These are phyloP conservation scores for Heliangelus exortis DNA, from an alignment of 2,797 vertebrate genomes.

Conservation along the genomic window DNA sequence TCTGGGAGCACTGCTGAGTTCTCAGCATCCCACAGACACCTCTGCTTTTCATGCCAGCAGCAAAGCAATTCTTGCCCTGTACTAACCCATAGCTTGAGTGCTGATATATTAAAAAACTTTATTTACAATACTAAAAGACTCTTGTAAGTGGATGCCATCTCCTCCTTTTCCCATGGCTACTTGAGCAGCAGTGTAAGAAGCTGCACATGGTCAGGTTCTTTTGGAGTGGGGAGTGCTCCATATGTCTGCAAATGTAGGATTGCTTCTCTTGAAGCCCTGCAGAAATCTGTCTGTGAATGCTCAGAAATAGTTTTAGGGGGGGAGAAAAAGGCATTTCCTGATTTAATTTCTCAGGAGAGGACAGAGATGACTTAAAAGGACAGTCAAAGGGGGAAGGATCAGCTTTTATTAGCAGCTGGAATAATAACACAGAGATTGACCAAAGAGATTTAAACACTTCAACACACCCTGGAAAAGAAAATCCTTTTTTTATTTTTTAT, in stretches of 20 bases:
- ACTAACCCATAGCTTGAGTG: too few relatives aligned
- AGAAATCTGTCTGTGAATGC: neutral
- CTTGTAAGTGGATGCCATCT: neutral
- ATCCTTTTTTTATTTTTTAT: neutral
- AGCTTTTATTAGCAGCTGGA: neutral
- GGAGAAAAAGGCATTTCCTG: neutral
- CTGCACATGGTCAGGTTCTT: neutral
- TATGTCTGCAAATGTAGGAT: neutral
- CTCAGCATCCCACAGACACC: neutral
- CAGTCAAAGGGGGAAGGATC: constrained; percentile 19
- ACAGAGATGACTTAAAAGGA: neutral
- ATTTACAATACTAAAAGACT: neutral
- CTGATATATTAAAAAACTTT: neutral
- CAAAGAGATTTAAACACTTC: constrained; percentile 9
- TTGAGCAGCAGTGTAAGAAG: neutral
- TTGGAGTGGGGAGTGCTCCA: neutral
- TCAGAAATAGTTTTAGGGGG: neutral
- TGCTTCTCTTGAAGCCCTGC: neutral
- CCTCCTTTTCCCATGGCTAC: neutral
- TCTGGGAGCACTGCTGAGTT: neutral
- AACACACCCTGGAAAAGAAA: neutral
- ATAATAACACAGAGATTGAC: neutral
- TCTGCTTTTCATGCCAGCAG: neutral
- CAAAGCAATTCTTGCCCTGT: neutral
- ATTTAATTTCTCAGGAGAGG: neutral